Percentiles rank a stretch among this genome's conserved stretches.
phyloP scores from a whole-genome alignment of 2,113 vertebrate genomes.

The Argyrosomus japonicus region DNA sequence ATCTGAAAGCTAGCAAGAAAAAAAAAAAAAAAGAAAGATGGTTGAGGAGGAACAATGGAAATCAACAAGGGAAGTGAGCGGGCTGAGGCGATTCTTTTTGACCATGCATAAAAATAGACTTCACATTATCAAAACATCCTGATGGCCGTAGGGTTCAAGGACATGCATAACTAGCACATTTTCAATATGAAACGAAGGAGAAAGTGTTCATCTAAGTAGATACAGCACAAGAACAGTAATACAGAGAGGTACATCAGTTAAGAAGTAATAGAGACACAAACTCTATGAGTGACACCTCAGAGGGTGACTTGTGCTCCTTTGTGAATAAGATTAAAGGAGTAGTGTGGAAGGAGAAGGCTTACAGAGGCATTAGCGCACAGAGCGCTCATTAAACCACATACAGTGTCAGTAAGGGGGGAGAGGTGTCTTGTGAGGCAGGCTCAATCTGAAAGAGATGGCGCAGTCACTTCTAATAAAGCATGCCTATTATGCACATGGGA shows the following conservation, averaged over 20 bases:
- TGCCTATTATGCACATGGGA: conserved; percentile 52
- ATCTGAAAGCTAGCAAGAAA: neutral
- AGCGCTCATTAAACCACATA: conserved; percentile 75
- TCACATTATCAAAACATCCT: conserved; percentile 31
- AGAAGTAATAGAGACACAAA: conserved; percentile 57
- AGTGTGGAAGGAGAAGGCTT: conserved; percentile 61
- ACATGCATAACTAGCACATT: conserved; percentile 25
- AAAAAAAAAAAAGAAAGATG: neutral
- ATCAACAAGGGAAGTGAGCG: conserved; percentile 1
- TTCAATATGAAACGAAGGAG: conserved; percentile 4
- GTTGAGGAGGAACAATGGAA: conserved; percentile 18
- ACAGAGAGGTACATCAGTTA: conserved; percentile 50
- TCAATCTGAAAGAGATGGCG: conserved; percentile 61
- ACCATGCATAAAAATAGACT: conserved; percentile 45
- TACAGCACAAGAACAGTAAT: conserved; percentile 45
- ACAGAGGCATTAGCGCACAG: conserved; percentile 70
- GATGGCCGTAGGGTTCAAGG: conserved; percentile 58
- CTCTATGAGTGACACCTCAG: conserved; percentile 69
- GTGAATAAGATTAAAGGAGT: conserved; percentile 73
- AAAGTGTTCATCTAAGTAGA: conserved; percentile 36
- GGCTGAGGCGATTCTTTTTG: conserved; percentile 15
- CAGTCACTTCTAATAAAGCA: conserved; percentile 63
- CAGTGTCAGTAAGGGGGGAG: conserved; percentile 64
- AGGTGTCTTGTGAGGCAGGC: conserved; percentile 47
- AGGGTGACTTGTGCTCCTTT: conserved; percentile 71